Conservation (phyloP, 2,888 invertebrate species). For the Pherbina coryleti region DNA sequence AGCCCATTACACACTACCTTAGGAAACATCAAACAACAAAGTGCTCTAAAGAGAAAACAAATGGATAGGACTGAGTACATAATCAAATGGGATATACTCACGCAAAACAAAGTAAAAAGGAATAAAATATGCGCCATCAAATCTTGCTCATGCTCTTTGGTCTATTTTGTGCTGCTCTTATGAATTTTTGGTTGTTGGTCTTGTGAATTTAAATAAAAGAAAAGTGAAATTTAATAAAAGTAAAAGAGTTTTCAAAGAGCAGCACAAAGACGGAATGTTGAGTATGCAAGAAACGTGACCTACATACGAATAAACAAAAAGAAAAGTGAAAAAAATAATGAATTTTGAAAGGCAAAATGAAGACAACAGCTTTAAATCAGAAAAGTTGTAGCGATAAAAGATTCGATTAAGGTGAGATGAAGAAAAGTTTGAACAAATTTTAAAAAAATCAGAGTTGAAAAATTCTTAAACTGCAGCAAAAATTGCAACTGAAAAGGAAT, state of each 20-base stretch:
- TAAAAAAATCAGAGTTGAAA: no score
- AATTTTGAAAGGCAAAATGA: background rate
- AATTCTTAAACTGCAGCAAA: no score
- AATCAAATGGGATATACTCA: no score
- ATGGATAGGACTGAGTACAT: no score
- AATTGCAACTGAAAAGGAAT: no score
- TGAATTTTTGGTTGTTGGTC: background rate
- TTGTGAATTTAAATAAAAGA: conserved; percentile 24
- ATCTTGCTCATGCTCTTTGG: background rate
- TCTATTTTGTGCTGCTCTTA: background rate
- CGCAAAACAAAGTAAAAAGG: background rate
- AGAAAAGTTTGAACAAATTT: background rate
- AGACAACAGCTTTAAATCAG: no score
- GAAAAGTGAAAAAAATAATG: background rate
- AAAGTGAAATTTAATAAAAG: conserved; percentile 31
- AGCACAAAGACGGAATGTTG: background rate
- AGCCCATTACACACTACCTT: no score
- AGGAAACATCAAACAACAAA: background rate
- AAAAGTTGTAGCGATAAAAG: no score
- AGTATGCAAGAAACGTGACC: conserved; percentile 28
- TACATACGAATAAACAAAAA: conserved; percentile 6
- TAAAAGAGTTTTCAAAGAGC: conserved; percentile 19
- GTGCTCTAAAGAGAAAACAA: background rate
- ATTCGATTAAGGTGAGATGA: background rate
- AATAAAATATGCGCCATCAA: no score